phyloP scores from a whole-genome alignment of 2,113 vertebrate species.

The Tyto alba region DNA sequence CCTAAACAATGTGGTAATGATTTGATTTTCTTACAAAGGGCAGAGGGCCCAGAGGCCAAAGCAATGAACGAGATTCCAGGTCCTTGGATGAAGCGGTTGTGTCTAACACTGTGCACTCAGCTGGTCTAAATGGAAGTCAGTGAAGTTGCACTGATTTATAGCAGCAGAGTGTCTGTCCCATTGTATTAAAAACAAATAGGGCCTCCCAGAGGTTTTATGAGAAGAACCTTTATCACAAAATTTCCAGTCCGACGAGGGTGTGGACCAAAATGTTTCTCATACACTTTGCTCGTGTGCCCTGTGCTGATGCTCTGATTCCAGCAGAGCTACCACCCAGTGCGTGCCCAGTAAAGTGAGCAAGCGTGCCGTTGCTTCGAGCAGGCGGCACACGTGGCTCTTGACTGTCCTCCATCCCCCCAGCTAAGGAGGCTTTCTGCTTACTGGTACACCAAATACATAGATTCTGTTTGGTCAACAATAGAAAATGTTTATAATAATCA shows the following conservation, averaged over 20 bases:
- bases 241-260: background rate
- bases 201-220: background rate
- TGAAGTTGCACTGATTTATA: slow-evolving; percentile 34
- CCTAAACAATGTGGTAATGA: background rate
- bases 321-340: background rate
- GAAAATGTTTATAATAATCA: background rate
- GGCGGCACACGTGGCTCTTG: accelerated
- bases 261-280: background rate
- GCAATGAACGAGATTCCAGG: background rate
- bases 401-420: background rate
- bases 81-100: background rate
- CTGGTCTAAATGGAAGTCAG: background rate
- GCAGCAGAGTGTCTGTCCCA: background rate
- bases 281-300: background rate
- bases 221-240: background rate
- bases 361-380: background rate
- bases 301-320: background rate
- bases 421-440: background rate
- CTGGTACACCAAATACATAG: background rate
- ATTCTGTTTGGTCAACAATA: background rate
- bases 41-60: slow-evolving; percentile 27
- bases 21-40: background rate
- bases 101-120: background rate
- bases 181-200: slow-evolving; percentile 38
- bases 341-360: background rate